Percentiles rank a stretch among this genome's conserved stretches.
Evolutionary conservation across 2,797 vertebrate species (phyloP).

Genomic region (Myotis myotis): DNA sequence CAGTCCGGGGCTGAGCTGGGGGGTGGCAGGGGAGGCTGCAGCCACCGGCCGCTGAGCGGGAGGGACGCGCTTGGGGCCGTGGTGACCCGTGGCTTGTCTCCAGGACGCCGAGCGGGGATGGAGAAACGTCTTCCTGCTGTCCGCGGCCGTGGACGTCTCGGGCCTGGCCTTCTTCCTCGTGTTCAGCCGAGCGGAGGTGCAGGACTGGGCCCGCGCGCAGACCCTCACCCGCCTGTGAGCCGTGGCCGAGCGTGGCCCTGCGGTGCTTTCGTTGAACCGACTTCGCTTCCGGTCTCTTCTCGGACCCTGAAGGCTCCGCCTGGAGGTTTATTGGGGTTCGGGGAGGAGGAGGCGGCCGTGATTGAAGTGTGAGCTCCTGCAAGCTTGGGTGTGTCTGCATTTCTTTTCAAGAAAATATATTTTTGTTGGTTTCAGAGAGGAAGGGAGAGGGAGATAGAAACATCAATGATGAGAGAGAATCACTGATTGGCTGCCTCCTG

Average conservation of each 20-base stretch:
- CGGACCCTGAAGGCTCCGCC: not conserved
- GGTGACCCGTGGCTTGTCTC: not conserved
- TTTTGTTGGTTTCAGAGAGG: too few species aligned
- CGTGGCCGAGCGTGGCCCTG: not conserved
- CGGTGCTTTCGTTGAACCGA: not conserved
- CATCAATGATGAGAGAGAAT: too few species aligned
- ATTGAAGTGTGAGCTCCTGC: not conserved
- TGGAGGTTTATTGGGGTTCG: not conserved
- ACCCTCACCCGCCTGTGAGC: not conserved
- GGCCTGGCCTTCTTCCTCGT: conserved; percentile 84
- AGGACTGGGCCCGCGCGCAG: conserved; percentile 85
- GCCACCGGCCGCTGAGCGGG: not conserved
- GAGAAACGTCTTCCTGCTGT: conserved; percentile 88
- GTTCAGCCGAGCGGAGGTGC: conserved; percentile 84
- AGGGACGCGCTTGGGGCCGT: not conserved
- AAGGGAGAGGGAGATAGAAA: too few species aligned
- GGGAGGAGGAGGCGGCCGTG: not conserved
- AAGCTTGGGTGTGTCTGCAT: not conserved
- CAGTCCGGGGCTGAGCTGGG: not conserved
- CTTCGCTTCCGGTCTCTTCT: conserved; percentile 12
- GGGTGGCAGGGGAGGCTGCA: fast-evolving
- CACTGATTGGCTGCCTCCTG: too few species aligned
- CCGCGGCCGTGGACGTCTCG: conserved; percentile 80
- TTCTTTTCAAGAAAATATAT: not conserved
- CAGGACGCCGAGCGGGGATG: conserved; percentile 87